phyloP scores from a whole-genome alignment of 1,140 invertebrate species.

The Dinothrombium tinctorium region DNA sequence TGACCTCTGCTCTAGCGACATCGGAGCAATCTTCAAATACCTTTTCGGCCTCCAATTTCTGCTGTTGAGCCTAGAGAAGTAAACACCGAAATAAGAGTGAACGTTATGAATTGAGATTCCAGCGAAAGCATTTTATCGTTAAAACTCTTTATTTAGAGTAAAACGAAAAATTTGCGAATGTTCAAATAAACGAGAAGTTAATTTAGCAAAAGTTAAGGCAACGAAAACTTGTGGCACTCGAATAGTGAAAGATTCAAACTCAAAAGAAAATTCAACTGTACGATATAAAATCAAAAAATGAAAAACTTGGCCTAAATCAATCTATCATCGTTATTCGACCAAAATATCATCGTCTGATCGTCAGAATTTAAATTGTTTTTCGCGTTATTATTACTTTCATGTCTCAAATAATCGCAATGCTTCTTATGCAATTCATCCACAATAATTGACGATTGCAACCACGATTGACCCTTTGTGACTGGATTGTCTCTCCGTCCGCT shows the following conservation, averaged over 20 bases:
- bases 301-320: not conserved
- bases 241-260: no score
- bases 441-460: constrained; percentile 12
- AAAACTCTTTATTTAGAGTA: no score
- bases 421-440: constrained; percentile 10
- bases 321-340: constrained; percentile 4
- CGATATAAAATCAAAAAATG: no score
- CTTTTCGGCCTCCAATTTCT: not conserved
- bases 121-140: no score
- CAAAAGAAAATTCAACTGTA: no score
- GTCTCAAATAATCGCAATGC: not conserved
- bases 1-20: not conserved
- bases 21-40: constrained; percentile 1
- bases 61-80: not conserved
- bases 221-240: not conserved
- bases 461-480: not conserved
- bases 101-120: no score
- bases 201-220: not conserved
- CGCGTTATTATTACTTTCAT: not conserved
- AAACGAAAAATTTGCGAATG: not conserved
- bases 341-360: constrained; percentile 2
- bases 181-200: not conserved
- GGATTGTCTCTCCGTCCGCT: not conserved
- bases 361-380: not conserved
- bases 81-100: no score